phyloP scores from a whole-genome alignment of 2,888 invertebrate species.

The Agrilus biguttatus region DNA sequence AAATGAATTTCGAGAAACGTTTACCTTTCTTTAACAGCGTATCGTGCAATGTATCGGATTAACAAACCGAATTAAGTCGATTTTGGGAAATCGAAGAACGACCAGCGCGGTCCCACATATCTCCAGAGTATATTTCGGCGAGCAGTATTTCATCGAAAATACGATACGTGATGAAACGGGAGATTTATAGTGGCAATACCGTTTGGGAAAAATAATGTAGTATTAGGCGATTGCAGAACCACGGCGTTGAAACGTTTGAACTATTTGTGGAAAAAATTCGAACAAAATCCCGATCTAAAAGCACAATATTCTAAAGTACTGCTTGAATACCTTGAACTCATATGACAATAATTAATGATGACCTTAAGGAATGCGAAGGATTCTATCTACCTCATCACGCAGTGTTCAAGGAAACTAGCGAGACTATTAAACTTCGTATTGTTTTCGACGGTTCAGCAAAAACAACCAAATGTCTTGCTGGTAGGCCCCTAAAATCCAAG shows the following conservation, averaged over 20 bases:
- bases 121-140: background rate
- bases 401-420: slow-evolving; percentile 7
- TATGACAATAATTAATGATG: slow-evolving; percentile 6
- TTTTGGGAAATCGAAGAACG: slow-evolving; percentile 1
- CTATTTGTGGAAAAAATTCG: slow-evolving; percentile 6
- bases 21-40: too few relatives aligned
- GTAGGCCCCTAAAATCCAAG: slow-evolving; percentile 3
- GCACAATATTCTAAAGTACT: slow-evolving; percentile 8
- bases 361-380: background rate
- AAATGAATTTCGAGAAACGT: too few relatives aligned
- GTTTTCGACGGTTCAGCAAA: slow-evolving; percentile 9
- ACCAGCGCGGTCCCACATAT: background rate
- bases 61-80: background rate
- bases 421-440: slow-evolving; percentile 9
- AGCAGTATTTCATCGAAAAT: background rate
- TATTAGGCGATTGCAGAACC: slow-evolving; percentile 6
- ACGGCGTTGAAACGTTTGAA: slow-evolving; percentile 6
- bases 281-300: slow-evolving; percentile 4
- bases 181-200: slow-evolving; percentile 1
- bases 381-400: slow-evolving; percentile 10
- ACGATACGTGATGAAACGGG: background rate
- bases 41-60: too few relatives aligned
- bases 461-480: slow-evolving; percentile 4
- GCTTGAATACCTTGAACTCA: slow-evolving; percentile 9
- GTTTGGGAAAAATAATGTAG: slow-evolving; percentile 1